These are phyloP conservation scores for Sylvilagus floridanus DNA, from an alignment of 2,797 vertebrate genomes.

Conservation along the genomic window DNA sequence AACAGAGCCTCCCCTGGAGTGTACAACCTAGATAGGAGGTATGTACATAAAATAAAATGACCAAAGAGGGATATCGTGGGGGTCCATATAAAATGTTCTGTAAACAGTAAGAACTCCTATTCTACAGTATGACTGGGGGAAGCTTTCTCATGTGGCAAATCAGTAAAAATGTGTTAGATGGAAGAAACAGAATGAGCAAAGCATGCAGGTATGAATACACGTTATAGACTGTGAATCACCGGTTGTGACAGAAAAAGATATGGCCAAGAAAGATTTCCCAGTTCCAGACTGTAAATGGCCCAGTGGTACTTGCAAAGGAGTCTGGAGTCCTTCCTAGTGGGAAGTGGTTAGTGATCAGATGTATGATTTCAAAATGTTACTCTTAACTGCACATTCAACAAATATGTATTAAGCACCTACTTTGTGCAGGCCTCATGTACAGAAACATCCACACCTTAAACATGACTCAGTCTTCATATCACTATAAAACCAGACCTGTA, in stretches of 20 bases:
- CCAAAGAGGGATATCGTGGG: background rate
- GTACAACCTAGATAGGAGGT: background rate
- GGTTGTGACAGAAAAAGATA: background rate
- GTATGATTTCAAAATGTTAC: constrained; percentile 32
- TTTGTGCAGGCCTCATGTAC: background rate
- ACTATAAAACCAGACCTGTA: background rate
- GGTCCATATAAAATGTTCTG: background rate
- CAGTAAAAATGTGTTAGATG: background rate
- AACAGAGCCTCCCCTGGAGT: background rate
- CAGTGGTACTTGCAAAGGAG: background rate
- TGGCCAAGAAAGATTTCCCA: background rate
- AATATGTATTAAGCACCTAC: background rate
- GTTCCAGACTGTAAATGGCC: background rate
- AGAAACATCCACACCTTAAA: constrained; percentile 1
- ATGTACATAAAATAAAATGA: background rate
- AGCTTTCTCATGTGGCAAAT: background rate
- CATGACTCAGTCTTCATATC: background rate
- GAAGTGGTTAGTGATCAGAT: background rate
- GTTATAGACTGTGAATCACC: background rate
- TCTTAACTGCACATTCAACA: background rate
- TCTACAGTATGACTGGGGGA: background rate
- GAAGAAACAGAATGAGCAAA: background rate
- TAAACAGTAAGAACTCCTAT: background rate
- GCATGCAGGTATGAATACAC: background rate
- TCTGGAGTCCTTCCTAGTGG: constrained; percentile 25